Evolutionary conservation across 2,888 invertebrate species (phyloP).

Genomic region (Pristionchus maxplancki): DNA sequence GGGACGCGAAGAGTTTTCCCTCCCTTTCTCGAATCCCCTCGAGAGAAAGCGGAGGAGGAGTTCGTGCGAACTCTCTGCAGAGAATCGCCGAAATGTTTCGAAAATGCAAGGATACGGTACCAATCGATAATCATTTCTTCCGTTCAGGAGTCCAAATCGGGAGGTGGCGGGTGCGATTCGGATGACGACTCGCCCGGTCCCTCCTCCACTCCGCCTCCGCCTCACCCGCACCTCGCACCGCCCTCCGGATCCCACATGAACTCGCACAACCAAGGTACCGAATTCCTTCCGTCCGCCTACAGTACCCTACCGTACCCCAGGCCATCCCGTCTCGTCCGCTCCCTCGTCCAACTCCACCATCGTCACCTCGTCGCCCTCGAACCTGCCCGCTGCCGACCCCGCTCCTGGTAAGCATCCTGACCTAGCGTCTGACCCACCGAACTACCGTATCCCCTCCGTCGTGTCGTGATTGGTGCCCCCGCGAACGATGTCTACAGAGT

Average conservation of each 20-base stretch:
- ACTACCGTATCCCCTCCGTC: neutral
- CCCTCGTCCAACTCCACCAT: conserved; percentile 45
- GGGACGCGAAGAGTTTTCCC: conserved; percentile 11
- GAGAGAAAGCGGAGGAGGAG: neutral
- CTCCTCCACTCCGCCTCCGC: conserved; percentile 57
- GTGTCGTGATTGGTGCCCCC: neutral
- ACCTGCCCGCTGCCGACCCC: conserved; percentile 48
- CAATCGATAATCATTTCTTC: neutral
- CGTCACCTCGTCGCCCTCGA: conserved; percentile 48
- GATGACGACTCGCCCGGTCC: conserved; percentile 75
- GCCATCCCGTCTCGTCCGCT: conserved; percentile 20
- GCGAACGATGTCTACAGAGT: conserved; percentile 4
- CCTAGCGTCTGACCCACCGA: neutral
- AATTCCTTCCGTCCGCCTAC: neutral
- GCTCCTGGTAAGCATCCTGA: conserved; percentile 38
- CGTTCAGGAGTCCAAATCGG: conserved; percentile 55
- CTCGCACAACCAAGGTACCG: conserved; percentile 16
- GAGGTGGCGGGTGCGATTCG: conserved; percentile 63
- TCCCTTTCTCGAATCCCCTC: neutral
- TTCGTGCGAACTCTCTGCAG: neutral
- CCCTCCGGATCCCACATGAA: conserved; percentile 40
- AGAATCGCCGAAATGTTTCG: neutral
- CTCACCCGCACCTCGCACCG: neutral
- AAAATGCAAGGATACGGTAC: neutral
- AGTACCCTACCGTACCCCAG: neutral